Percentiles rank a stretch among this genome's conserved stretches.
phyloP scores from a whole-genome alignment of 2,113 vertebrate genomes.

The Micronycteris hirsuta region DNA sequence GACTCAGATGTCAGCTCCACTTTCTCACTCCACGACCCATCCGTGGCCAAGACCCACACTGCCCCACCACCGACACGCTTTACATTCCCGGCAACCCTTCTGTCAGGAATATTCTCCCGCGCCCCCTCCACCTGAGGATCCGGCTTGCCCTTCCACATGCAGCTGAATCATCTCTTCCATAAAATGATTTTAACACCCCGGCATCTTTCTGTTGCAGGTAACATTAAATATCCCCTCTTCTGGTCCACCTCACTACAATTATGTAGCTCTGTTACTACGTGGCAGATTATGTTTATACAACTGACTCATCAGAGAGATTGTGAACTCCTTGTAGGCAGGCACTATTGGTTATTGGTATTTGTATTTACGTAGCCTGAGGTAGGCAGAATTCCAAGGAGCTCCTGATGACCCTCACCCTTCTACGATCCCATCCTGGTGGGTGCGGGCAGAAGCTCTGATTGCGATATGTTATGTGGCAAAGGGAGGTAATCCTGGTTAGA shows the following conservation, averaged over 20 bases:
- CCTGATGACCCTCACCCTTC: not conserved
- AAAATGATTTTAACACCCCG: not conserved
- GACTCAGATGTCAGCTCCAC: not conserved
- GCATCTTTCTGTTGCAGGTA: not conserved
- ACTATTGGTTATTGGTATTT: not conserved
- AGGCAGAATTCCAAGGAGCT: not conserved
- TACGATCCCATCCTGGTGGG: not conserved
- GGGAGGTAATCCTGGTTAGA: not conserved
- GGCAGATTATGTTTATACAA: not conserved
- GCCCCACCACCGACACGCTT: fast-evolving
- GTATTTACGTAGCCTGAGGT: not conserved
- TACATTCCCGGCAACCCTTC: not conserved
- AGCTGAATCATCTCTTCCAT: not conserved
- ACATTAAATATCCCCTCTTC: not conserved
- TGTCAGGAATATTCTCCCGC: not conserved
- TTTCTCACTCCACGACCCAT: not conserved
- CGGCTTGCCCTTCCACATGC: not conserved
- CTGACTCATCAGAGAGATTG: not conserved
- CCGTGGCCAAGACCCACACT: not conserved
- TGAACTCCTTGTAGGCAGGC: not conserved
- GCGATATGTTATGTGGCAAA: not conserved
- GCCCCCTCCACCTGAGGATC: not conserved
- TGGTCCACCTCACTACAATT: not conserved
- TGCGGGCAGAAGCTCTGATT: not conserved
- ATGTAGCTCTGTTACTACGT: not conserved